These are phyloP conservation scores for Andricus grossulariae DNA, from an alignment of 1,140 invertebrate genomes.

Conservation along the genomic window DNA sequence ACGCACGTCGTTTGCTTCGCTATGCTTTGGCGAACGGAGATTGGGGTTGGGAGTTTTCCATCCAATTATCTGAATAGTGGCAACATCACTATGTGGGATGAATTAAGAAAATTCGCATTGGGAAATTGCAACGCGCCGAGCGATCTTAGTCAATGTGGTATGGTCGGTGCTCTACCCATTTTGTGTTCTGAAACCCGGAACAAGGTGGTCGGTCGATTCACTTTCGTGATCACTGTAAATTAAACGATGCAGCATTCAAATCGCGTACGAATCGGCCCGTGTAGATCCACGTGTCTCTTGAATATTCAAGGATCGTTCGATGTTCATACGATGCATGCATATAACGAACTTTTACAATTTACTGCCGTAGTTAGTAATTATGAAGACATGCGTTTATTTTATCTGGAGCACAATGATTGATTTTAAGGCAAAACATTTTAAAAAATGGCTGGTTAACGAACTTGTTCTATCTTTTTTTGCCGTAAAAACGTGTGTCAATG, in stretches of 20 bases:
- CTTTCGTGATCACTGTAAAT: constrained; percentile 28
- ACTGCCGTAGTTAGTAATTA: constrained; percentile 2
- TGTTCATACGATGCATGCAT: constrained; percentile 1
- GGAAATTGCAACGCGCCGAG: neutral
- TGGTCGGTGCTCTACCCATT: neutral
- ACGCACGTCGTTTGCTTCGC: constrained; percentile 41
- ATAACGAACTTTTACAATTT: constrained; percentile 23
- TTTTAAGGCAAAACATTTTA: too few species aligned
- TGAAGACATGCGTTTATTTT: constrained; percentile 4
- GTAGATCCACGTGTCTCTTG: constrained; percentile 15
- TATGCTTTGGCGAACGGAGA: constrained; percentile 28
- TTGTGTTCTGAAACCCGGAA: constrained; percentile 15
- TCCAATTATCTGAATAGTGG: constrained; percentile 48
- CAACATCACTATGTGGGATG: constrained; percentile 9
- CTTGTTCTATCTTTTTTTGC: too few species aligned
- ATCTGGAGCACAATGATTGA: neutral
- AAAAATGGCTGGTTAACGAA: too few species aligned
- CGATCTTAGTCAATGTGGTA: neutral
- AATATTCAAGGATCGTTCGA: constrained; percentile 21
- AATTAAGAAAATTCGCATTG: constrained; percentile 33
- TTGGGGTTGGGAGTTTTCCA: constrained; percentile 38
- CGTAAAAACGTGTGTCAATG: too few species aligned
- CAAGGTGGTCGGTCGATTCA: constrained; percentile 13
- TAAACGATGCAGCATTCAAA: constrained; percentile 19
- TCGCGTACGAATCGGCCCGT: constrained; percentile 10